phyloP scores from a whole-genome alignment of 2,888 invertebrate genomes.

The Sussaba pulchella region DNA sequence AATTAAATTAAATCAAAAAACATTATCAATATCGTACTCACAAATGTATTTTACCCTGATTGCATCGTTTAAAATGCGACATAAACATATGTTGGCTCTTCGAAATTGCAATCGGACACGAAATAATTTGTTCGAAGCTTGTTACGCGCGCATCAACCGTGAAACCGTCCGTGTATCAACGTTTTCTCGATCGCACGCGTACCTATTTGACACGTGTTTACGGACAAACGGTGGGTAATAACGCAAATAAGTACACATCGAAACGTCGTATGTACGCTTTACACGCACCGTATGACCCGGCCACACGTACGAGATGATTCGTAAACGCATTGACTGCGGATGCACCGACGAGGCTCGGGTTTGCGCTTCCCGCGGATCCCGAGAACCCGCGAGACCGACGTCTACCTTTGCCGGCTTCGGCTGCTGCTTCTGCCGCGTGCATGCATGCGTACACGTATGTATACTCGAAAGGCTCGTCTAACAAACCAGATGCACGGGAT shows the following conservation, averaged over 20 bases:
- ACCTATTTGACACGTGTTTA: conserved; percentile 32
- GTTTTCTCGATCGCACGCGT: conserved; percentile 8
- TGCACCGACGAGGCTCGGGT: conserved; percentile 19
- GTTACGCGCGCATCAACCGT: too few species aligned
- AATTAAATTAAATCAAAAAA: too few species aligned
- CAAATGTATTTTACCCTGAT: too few species aligned
- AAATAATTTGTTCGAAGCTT: too few species aligned
- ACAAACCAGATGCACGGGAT: conserved; percentile 39
- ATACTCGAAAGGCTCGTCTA: conserved; percentile 49
- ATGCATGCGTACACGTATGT: conserved; percentile 34
- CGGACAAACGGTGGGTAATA: conserved; percentile 8
- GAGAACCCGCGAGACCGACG: conserved; percentile 38
- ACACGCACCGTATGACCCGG: conserved; percentile 12
- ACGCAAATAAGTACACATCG: conserved; percentile 25
- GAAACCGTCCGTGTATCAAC: too few species aligned
- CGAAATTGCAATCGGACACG: too few species aligned
- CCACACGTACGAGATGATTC: conserved; percentile 14
- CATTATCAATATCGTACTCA: too few species aligned
- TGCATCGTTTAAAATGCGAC: too few species aligned
- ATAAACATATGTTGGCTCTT: too few species aligned
- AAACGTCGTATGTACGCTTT: too few species aligned
- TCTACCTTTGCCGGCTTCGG: conserved; percentile 10
- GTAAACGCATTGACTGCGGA: conserved; percentile 19
- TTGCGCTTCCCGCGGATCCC: conserved; percentile 9
- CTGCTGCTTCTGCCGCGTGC: not conserved